These are phyloP conservation scores for Meta bourneti DNA, from an alignment of 2,888 invertebrate species.

Conservation along the genomic window DNA sequence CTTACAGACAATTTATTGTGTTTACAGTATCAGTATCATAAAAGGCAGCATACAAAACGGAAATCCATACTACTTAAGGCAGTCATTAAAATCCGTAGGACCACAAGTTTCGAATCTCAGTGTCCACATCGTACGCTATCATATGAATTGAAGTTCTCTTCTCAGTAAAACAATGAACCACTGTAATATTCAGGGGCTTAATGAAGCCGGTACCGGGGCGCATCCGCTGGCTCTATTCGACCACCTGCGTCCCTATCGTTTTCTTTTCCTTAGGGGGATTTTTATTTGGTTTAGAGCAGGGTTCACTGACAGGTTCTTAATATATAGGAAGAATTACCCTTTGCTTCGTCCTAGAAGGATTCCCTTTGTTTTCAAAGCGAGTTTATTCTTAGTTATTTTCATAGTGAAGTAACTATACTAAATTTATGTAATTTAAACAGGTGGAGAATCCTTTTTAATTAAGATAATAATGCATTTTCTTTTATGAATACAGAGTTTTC, in stretches of 20 bases:
- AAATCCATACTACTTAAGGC: background rate
- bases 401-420: no score
- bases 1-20: background rate
- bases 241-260: slow-evolving; percentile 43
- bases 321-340: slow-evolving; percentile 45
- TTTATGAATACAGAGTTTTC: no score
- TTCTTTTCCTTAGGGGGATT: slow-evolving; percentile 29
- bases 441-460: no score
- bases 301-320: slow-evolving; percentile 53
- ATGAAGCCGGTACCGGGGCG: slow-evolving; percentile 28
- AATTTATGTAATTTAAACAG: no score
- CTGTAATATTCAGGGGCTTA: slow-evolving; percentile 36
- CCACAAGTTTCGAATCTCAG: background rate
- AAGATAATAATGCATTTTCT: no score
- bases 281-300: slow-evolving; percentile 23
- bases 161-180: slow-evolving; percentile 24
- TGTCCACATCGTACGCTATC: background rate
- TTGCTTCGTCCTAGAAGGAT: background rate
- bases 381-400: no score
- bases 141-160: background rate
- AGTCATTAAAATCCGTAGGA: background rate
- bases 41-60: background rate
- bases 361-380: no score
- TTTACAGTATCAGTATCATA: background rate
- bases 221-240: slow-evolving; percentile 20